phyloP scores from a whole-genome alignment of 1,140 invertebrate species.

The Mizuhopecten yessoensis region DNA sequence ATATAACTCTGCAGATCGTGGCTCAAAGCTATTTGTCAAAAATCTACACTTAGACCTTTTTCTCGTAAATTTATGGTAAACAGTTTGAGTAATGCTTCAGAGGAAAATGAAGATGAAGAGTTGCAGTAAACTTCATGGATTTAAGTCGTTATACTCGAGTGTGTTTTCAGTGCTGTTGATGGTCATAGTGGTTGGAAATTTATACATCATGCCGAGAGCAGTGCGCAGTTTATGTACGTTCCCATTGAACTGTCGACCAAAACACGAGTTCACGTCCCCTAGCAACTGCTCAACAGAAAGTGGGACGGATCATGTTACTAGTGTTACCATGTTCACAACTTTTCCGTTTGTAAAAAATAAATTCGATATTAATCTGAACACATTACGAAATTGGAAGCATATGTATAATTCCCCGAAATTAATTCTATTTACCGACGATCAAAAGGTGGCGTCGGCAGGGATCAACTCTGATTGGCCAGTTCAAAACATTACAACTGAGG shows the following conservation, averaged over 20 bases:
- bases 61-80: too few relatives aligned
- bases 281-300: background rate
- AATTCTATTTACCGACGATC: slow-evolving; percentile 45
- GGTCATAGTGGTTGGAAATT: background rate
- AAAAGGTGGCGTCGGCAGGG: background rate
- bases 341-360: slow-evolving; percentile 44
- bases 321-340: slow-evolving; percentile 47
- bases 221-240: background rate
- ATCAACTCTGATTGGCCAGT: slow-evolving; percentile 41
- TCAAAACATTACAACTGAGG: background rate
- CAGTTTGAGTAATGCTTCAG: background rate
- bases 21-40: too few relatives aligned
- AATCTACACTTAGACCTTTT: too few relatives aligned
- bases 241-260: background rate
- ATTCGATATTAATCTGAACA: slow-evolving; percentile 35
- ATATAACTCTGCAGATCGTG: too few relatives aligned
- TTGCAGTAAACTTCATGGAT: background rate
- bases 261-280: background rate
- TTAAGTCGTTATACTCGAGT: background rate
- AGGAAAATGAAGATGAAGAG: background rate
- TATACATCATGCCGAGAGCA: background rate
- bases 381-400: slow-evolving; percentile 52
- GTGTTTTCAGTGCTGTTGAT: background rate
- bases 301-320: background rate
- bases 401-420: background rate